A percentile compares a stretch with the other conserved stretches of the same genome.
Conservation (phyloP, 1,140 invertebrate genomes). For the Zaprionus tsacasi region DNA sequence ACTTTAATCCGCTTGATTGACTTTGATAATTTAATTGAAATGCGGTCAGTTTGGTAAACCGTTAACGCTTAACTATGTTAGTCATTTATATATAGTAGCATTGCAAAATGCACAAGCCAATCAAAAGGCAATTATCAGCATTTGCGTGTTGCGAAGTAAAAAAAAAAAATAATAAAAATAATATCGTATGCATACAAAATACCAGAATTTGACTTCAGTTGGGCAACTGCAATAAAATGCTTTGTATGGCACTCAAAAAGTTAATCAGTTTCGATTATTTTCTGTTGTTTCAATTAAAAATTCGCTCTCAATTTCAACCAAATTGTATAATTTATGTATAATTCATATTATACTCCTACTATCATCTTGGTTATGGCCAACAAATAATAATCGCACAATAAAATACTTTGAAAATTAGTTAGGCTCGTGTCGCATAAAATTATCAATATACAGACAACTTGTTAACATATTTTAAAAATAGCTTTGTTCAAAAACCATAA, state of each 20-base stretch:
- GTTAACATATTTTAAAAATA: background rate
- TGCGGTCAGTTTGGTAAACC: conserved; percentile 43
- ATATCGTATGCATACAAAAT: conserved; percentile 40
- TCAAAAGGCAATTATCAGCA: conserved; percentile 46
- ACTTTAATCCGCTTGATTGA: conserved; percentile 65
- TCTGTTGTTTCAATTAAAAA: conserved; percentile 65
- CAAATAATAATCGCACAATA: conserved; percentile 31
- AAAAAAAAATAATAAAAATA: conserved; percentile 12
- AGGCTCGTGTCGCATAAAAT: conserved; percentile 62
- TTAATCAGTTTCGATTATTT: conserved; percentile 50
- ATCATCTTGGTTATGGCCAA: conserved; percentile 28
- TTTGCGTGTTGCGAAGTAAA: background rate
- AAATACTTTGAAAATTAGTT: conserved; percentile 51
- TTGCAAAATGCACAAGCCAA: conserved; percentile 23
- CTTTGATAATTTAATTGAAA: conserved; percentile 73
- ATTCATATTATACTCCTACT: conserved; percentile 21
- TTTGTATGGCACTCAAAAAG: conserved; percentile 15
- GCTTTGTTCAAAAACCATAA: background rate
- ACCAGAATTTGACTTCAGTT: conserved; percentile 19
- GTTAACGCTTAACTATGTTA: conserved; percentile 43
- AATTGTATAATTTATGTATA: conserved; percentile 64
- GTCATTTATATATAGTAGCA: conserved; percentile 9
- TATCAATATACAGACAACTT: conserved; percentile 25
- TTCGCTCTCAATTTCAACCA: conserved; percentile 31
- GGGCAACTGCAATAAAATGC: background rate